Evolutionary conservation across 1,140 invertebrate species (phyloP).

Genomic region (Danaus melanippus): DNA sequence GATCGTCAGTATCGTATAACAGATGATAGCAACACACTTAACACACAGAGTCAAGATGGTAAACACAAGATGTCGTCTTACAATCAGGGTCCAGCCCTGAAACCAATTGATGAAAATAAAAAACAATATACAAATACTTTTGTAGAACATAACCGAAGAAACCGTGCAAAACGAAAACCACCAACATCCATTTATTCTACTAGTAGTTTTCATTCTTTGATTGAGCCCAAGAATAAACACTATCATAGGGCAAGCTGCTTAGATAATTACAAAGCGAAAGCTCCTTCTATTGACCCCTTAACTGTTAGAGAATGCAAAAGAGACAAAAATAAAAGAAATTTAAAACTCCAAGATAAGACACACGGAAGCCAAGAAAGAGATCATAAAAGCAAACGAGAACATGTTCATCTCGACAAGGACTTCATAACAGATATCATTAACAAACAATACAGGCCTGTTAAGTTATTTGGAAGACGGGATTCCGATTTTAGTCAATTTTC

Average conservation of each 20-base stretch:
- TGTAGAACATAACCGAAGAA: constrained; percentile 19
- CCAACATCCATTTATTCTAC: constrained; percentile 21
- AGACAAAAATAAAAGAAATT: constrained; percentile 13
- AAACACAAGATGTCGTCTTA: constrained; percentile 11
- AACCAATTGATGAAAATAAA: constrained; percentile 17
- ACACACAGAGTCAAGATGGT: constrained; percentile 11
- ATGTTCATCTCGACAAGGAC: constrained; percentile 35
- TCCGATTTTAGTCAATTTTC: constrained; percentile 56
- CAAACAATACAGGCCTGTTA: constrained; percentile 52
- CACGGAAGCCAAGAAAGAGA: constrained; percentile 10
- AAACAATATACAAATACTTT: constrained; percentile 18
- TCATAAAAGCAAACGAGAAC: constrained; percentile 25
- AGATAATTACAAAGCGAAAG: constrained; percentile 5
- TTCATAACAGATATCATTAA: constrained; percentile 59
- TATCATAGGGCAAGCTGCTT: constrained; percentile 10
- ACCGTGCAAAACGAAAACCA: constrained; percentile 18
- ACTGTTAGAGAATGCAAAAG: constrained; percentile 16
- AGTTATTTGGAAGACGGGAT: constrained; percentile 41
- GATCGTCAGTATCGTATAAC: constrained; percentile 26
- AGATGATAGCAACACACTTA: constrained; percentile 23
- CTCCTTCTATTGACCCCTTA: constrained; percentile 8
- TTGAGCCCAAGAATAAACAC: constrained; percentile 16
- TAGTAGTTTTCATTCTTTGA: constrained; percentile 32
- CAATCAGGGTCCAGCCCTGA: constrained; percentile 13
- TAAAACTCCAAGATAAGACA: constrained; percentile 1